Percentiles rank a stretch among this genome's conserved stretches.
Conservation (phyloP, 2,888 invertebrate species). For the Chrysina gloriosa region DNA sequence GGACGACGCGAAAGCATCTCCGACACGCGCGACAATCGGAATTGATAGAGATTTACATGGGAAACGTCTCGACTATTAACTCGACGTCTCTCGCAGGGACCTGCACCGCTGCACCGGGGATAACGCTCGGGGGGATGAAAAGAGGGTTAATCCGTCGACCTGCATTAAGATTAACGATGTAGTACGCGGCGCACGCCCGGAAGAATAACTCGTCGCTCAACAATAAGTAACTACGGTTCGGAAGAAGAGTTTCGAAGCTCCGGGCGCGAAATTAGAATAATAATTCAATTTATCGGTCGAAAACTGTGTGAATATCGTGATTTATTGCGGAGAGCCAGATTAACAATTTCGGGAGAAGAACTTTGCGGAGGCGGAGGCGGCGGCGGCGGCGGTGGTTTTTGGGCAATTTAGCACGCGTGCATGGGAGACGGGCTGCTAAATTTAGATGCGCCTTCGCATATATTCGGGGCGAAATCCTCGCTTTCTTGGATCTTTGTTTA, state of each 20-base stretch:
- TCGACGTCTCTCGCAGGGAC: not conserved
- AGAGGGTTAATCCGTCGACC: conserved; percentile 1
- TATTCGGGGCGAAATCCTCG: too few relatives aligned
- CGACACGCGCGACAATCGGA: not conserved
- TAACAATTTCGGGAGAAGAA: too few relatives aligned
- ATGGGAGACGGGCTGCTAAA: too few relatives aligned
- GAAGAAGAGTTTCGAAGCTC: not conserved
- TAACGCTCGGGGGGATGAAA: not conserved
- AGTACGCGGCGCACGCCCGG: not conserved
- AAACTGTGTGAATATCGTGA: not conserved
- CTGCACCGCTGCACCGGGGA: not conserved
- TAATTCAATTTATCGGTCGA: not conserved
- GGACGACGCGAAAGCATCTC: not conserved
- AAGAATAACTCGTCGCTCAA: too few relatives aligned
- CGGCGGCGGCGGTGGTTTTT: too few relatives aligned
- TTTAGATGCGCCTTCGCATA: too few relatives aligned
- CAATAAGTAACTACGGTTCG: not conserved
- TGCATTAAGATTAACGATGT: conserved; percentile 16
- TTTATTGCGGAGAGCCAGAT: not conserved
- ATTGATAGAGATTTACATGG: conserved; percentile 19
- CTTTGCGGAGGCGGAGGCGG: too few relatives aligned
- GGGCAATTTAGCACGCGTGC: too few relatives aligned
- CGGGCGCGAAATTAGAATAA: not conserved
- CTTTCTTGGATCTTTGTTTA: too few relatives aligned
- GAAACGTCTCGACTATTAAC: not conserved